A percentile compares a stretch with the other conserved stretches of the same genome.
Evolutionary conservation across 2,113 vertebrate species (phyloP).

Genomic region (Spea multiplicata): DNA sequence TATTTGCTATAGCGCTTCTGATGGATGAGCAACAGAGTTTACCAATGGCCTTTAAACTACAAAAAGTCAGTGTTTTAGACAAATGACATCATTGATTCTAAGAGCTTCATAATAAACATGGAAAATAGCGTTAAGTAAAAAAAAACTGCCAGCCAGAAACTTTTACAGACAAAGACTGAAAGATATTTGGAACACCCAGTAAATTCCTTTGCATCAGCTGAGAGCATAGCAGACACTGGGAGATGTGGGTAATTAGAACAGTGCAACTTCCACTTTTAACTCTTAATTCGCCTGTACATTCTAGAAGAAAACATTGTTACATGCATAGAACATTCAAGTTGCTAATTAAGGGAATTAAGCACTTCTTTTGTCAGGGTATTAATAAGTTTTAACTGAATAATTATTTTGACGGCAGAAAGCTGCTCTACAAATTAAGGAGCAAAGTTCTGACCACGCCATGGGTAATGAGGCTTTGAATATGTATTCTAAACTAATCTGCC

Average conservation of each 20-base stretch:
- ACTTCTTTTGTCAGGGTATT: neutral
- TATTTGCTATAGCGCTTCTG: no score
- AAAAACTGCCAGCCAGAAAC: neutral
- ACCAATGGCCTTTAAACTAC: no score
- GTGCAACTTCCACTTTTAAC: constrained; percentile 15
- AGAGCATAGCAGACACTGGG: constrained; percentile 9
- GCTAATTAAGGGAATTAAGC: neutral
- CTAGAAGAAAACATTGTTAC: no score
- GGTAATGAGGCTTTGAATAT: neutral
- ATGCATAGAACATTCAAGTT: no score
- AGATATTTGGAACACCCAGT: constrained; percentile 3
- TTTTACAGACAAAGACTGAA: neutral
- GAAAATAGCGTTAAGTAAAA: no score
- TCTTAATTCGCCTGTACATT: neutral
- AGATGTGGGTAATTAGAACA: neutral
- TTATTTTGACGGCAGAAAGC: neutral
- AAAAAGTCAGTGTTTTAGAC: no score
- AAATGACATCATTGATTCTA: no score
- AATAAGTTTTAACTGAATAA: neutral
- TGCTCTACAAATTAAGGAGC: neutral
- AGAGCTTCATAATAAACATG: no score
- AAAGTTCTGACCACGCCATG: neutral
- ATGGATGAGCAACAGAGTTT: no score
- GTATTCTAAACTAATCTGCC: neutral
- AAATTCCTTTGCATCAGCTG: constrained; percentile 33